Base-by-base conservation (phyloP, 2,888 invertebrate genomes). In the Diaperis boleti region DNA sequence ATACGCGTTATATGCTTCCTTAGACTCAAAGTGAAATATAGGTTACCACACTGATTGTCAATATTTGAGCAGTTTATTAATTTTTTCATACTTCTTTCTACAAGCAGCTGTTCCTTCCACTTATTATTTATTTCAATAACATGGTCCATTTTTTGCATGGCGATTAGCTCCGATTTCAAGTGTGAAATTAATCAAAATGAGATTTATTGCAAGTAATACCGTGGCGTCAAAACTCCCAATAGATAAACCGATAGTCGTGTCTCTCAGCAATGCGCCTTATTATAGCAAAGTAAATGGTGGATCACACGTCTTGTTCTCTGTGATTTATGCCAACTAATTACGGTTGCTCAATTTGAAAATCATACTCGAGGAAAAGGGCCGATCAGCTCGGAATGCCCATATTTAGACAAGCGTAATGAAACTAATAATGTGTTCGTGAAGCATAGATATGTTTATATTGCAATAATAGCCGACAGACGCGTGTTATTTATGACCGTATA, bases 321-420 rank as follows among this genome's bases (percentile, higher is more conserved):
- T 29, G 49, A 49, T 33, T 49, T 49, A 49, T 49, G 11, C 7
- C 31, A 17, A n/a, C 17, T 33, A 33, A n/a, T 49, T 49, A 29
- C 31, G 14, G 15, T 47, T 47, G 15, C 49, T 33, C 33, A 49
- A 49, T 35, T 17, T 18, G 49, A 45, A 45, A 45, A 33, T 49
- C 41, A 42, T 42, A 18, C 41, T 18, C 10, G 18, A 18, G 41
- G 22, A 49, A 35, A 49, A 49, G 49, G 49, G 49, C 18, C 35
- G 49, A 33, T 11, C 49, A 52, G 35, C 15, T 35, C 45, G 14
- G 45, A 56, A 56, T 56, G 45, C 45, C 56, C 56, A 56, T 56
- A 45, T 56, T 45, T 45, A 45, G 56, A 15, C 15, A 45, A 45
- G n/a, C 44, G 31, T 56, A 56, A 56, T 56, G 45, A 56, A 56